Conservation (phyloP, 2,113 vertebrate genomes). For the Emydura subglobosa region DNA sequence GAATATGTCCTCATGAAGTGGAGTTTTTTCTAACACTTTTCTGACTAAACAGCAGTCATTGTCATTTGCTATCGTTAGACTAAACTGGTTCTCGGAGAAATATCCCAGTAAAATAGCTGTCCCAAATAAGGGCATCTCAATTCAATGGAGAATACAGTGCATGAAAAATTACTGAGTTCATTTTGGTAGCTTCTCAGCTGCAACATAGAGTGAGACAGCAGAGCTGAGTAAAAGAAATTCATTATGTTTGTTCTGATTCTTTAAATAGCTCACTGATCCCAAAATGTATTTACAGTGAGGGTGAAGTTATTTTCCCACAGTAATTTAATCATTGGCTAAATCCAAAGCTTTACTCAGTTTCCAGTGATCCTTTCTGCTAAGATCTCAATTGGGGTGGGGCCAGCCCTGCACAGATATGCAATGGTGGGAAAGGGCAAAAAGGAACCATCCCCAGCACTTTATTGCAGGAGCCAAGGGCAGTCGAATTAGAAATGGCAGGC, state of each 20-base stretch:
- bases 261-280: conserved; percentile 26
- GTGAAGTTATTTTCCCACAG: neutral
- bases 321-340: neutral
- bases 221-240: neutral
- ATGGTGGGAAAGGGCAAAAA: too few relatives aligned
- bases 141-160: conserved; percentile 31
- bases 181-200: conserved; percentile 10
- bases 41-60: neutral
- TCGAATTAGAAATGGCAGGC: too few relatives aligned
- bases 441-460: too few relatives aligned
- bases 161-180: neutral
- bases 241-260: conserved; percentile 10
- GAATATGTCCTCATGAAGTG: neutral
- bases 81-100: neutral
- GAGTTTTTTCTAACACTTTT: neutral
- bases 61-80: neutral
- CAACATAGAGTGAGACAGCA: neutral
- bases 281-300: conserved; percentile 25
- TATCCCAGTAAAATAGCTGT: conserved; percentile 38
- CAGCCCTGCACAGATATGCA: too few relatives aligned
- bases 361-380: neutral
- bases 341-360: neutral
- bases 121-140: conserved; percentile 53
- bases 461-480: too few relatives aligned
- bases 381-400: too few relatives aligned